Evolutionary conservation across 2,888 invertebrate species (phyloP).

Genomic region (Beris chalybata): DNA sequence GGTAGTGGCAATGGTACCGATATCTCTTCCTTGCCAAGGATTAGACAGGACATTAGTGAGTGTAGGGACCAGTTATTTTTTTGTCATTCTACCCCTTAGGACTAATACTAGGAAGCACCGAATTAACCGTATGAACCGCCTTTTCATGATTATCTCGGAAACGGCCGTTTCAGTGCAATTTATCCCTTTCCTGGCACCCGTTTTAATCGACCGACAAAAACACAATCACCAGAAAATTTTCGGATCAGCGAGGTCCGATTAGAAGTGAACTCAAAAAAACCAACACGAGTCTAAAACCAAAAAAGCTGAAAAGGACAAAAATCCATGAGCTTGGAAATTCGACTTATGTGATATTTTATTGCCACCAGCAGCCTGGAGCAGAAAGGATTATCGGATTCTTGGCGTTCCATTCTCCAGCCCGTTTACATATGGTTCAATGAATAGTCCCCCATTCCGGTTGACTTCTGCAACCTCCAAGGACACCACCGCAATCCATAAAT

Average conservation of each 20-base stretch:
- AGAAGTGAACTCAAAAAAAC: constrained; percentile 9
- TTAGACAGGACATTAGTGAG: constrained; percentile 31
- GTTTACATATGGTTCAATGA: constrained; percentile 5
- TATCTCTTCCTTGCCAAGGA: constrained; percentile 19
- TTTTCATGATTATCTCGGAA: constrained; percentile 37
- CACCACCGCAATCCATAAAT: constrained; percentile 35
- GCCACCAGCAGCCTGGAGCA: constrained; percentile 31
- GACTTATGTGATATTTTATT: constrained; percentile 33
- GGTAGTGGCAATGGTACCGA: constrained; percentile 18
- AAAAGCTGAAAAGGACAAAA: constrained; percentile 30
- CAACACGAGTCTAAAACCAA: background rate
- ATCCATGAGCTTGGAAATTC: constrained; percentile 31
- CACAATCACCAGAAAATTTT: constrained; percentile 9
- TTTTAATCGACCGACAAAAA: constrained; percentile 6
- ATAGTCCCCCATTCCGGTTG: background rate
- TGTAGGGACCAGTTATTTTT: constrained; percentile 24
- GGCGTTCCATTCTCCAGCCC: constrained; percentile 12
- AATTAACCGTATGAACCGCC: constrained; percentile 34
- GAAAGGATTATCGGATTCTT: constrained; percentile 31
- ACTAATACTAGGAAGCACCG: background rate
- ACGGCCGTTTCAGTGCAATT: constrained; percentile 32
- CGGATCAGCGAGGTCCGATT: constrained; percentile 17
- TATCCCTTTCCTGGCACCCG: constrained; percentile 34
- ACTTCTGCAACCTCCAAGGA: constrained; percentile 15
- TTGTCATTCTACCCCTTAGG: background rate